Percentiles rank a stretch among this genome's conserved stretches.
Evolutionary conservation across 2,888 invertebrate genomes (phyloP).

Genomic region (Coelogynopora nodosa): DNA sequence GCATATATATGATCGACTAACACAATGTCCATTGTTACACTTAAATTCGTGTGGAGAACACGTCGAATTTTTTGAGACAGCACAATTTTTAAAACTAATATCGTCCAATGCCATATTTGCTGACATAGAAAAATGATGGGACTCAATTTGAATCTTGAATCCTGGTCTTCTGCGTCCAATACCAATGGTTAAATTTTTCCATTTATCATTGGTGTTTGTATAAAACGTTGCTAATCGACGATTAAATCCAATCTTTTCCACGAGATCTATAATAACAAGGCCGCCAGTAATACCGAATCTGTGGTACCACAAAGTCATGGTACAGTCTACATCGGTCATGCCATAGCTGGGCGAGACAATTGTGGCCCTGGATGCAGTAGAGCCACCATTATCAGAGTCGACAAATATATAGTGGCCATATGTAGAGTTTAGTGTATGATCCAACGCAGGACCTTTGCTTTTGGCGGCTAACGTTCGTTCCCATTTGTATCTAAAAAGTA

Average conservation of each 20-base stretch:
- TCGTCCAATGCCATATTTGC: slow-evolving; percentile 55
- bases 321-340: background rate
- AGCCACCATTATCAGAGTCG: background rate
- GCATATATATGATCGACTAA: slow-evolving; percentile 51
- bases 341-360: background rate
- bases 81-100: slow-evolving; percentile 53
- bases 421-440: slow-evolving; percentile 29
- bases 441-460: slow-evolving; percentile 48
- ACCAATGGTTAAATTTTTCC: slow-evolving; percentile 1
- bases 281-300: background rate
- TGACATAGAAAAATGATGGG: background rate
- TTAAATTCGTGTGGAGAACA: slow-evolving; percentile 49
- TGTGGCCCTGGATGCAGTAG: background rate
- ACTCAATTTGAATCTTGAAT: slow-evolving; percentile 38
- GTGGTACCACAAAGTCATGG: slow-evolving; percentile 14
- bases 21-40: slow-evolving; percentile 53
- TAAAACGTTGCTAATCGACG: background rate
- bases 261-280: background rate
- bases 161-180: slow-evolving; percentile 39
- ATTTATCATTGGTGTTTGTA: background rate
- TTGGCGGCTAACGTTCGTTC: slow-evolving; percentile 64
- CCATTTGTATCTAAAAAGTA: slow-evolving; percentile 44
- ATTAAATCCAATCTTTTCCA: background rate
- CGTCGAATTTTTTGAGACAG: slow-evolving; percentile 45
- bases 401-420: background rate